Conservation (phyloP, 2,113 vertebrate genomes). For the Meriones unguiculatus region DNA sequence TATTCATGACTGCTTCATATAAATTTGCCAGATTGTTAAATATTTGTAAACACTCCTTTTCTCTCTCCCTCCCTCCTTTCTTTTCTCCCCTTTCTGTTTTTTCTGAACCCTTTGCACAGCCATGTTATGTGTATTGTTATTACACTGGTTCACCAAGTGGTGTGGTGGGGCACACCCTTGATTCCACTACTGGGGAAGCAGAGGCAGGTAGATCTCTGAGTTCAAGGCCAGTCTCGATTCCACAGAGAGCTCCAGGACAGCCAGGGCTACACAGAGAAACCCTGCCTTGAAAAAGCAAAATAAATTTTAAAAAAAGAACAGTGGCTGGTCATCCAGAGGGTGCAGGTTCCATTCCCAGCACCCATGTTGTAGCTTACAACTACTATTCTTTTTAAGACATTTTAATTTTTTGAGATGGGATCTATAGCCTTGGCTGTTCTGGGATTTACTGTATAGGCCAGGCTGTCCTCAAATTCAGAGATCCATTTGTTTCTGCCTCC, state of each 20-base stretch:
- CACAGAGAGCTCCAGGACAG: background rate
- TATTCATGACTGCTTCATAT: background rate
- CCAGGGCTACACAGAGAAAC: too few species aligned
- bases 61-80: too few species aligned
- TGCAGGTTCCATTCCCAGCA: background rate
- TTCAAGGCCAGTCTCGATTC: background rate
- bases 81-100: background rate
- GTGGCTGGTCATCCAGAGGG: background rate
- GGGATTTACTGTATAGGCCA: background rate
- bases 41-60: background rate
- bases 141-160: background rate
- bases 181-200: background rate
- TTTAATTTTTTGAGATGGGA: background rate
- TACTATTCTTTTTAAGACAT: background rate
- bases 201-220: background rate
- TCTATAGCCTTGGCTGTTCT: background rate
- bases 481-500: background rate
- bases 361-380: background rate
- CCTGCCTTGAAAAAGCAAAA: too few species aligned
- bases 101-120: constrained; percentile 8
- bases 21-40: background rate
- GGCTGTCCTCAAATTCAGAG: background rate
- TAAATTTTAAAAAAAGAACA: background rate
- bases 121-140: background rate
- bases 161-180: background rate